phyloP scores from a whole-genome alignment of 2,113 vertebrate species.

The Gallinago undulata region DNA sequence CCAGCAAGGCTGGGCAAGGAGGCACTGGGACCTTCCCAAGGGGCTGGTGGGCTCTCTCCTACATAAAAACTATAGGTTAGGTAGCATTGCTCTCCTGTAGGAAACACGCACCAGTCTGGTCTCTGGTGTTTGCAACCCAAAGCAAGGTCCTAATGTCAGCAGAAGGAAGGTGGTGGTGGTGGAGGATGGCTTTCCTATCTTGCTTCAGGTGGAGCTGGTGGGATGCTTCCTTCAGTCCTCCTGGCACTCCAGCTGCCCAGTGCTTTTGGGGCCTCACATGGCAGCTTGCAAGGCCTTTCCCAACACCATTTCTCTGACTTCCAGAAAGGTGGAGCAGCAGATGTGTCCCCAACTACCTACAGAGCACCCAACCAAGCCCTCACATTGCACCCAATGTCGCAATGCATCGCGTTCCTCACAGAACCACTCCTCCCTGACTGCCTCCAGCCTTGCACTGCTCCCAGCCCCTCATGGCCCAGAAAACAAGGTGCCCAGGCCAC shows the following conservation, averaged over 20 bases:
- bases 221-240: neutral
- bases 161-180: neutral
- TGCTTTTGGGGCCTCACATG: neutral
- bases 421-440: neutral
- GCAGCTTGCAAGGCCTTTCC: neutral
- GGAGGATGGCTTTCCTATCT: neutral
- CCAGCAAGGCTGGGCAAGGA: neutral
- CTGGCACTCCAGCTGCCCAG: neutral
- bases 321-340: neutral
- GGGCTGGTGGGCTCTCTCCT: neutral
- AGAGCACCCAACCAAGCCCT: neutral
- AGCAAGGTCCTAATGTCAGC: neutral
- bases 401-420: rapidly evolving
- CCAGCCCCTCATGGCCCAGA: neutral
- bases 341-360: neutral
- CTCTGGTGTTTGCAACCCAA: neutral
- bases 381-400: neutral
- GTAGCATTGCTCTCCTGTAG: neutral
- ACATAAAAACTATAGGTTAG: neutral
- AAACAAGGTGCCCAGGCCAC: neutral
- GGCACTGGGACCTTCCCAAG: neutral
- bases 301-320: neutral
- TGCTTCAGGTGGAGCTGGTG: neutral
- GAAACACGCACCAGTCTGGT: neutral
- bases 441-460: rapidly evolving